These are phyloP conservation scores for Clupea harengus DNA, from an alignment of 2,113 vertebrate genomes.

Conservation along the genomic window DNA sequence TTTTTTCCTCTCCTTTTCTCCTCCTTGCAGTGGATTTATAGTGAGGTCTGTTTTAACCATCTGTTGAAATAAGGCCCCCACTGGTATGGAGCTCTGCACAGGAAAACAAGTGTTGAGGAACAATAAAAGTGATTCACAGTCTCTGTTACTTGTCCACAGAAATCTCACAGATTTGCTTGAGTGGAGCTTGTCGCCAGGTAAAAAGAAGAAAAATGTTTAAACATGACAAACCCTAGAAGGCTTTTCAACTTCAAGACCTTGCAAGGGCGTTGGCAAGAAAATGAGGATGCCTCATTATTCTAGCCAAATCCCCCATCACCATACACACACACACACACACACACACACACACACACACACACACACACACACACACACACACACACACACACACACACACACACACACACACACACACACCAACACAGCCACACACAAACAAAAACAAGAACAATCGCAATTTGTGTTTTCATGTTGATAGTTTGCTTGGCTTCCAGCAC, in stretches of 20 bases:
- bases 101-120: slow-evolving; percentile 64
- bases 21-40: slow-evolving; percentile 59
- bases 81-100: slow-evolving; percentile 40
- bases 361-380: neutral
- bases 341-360: slow-evolving; percentile 14
- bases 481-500: neutral
- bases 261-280: neutral
- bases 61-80: slow-evolving; percentile 61
- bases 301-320: neutral
- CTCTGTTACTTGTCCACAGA: slow-evolving; percentile 45
- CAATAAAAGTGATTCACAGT: slow-evolving; percentile 70
- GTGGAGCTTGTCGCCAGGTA: slow-evolving; percentile 60
- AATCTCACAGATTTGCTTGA: slow-evolving; percentile 53
- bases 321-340: neutral
- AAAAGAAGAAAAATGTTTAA: slow-evolving; percentile 27
- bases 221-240: slow-evolving; percentile 24
- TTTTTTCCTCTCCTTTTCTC: slow-evolving; percentile 6
- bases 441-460: slow-evolving; percentile 23
- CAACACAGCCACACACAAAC: slow-evolving; percentile 10
- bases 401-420: neutral
- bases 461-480: slow-evolving; percentile 2
- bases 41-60: slow-evolving; percentile 69
- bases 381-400: slow-evolving; percentile 18
- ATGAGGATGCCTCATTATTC: slow-evolving; percentile 1
- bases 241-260: slow-evolving; percentile 49